Base-by-base conservation (phyloP, 1,140 invertebrate genomes). In the Oscheius sp. region DNA sequence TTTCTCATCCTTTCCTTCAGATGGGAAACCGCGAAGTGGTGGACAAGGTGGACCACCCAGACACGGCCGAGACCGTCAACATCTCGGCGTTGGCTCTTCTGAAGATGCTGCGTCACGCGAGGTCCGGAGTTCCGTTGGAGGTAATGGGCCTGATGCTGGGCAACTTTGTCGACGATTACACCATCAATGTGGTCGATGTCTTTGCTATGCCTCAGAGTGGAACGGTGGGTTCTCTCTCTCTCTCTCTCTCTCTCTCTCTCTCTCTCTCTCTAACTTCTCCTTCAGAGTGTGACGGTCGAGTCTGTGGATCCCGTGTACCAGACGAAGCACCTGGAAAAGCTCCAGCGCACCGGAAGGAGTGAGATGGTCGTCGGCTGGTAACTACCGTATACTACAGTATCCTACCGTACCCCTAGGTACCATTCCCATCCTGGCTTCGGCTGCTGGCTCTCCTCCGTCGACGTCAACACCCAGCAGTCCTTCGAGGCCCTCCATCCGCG, bases 141-240 rank as follows among this genome's bases (percentile, higher is more conserved):
- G 79, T 99, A 46, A 99, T 99, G 96, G 96, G 96, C 83, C 88
- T 99, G 15, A 99, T 99, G 96, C 88, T 99, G 81, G 96, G 95
- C 78, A 95, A 99, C 89, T 99, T 99, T 88, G 95, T 99, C 26
- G 96, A 99, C 87, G 95, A 99, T 84, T 99, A 99, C 82, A 99
- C 96, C 70, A 95, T 99, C 1, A 88, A 94, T 77, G 96, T 99
- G 3, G 96, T 98, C 78, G 96, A 99, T 89, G 95, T 99, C 0
- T 99, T 99, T 88, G 96, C 96, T 18, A 99, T 99, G 96, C 96
- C 96, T 34, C 96, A 99, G 86, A 97, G 94, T 67, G 95, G 91
- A 87, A 91, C 90, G 2, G n/a, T n/a, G n/a, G n/a, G n/a, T n/a
- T n/a, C n/a, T n/a, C n/a, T 38, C 31, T n/a, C n/a, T n/a, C n/a